phyloP scores from a whole-genome alignment of 2,888 invertebrate genomes.

The Plagodis dolabraria region DNA sequence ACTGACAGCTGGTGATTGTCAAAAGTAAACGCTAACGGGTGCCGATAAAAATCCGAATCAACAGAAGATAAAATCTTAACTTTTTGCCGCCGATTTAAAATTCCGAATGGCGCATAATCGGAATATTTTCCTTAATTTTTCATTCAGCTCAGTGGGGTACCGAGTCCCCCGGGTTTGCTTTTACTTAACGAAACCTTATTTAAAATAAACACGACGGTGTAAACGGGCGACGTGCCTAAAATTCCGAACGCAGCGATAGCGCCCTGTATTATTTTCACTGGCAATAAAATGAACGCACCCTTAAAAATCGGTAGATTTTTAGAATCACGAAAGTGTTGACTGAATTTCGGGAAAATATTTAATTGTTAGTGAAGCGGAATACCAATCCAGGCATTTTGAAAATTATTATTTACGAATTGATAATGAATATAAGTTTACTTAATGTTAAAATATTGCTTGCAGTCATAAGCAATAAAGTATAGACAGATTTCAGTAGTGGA shows the following conservation, averaged over 20 bases:
- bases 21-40: no score
- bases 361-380: no score
- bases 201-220: constrained; percentile 80
- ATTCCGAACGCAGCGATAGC: constrained; percentile 65
- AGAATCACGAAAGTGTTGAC: no score
- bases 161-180: constrained; percentile 71
- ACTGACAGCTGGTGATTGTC: no score
- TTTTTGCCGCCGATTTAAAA: constrained; percentile 22
- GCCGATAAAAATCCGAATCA: constrained; percentile 7
- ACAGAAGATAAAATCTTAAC: constrained; percentile 14
- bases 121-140: constrained; percentile 76
- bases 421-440: no score
- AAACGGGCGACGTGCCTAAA: constrained; percentile 76
- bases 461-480: no score
- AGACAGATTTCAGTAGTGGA: no score
- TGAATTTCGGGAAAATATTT: no score
- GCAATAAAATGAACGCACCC: constrained; percentile 60
- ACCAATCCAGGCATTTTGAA: no score
- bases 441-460: no score
- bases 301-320: constrained; percentile 32
- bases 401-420: no score
- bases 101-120: constrained; percentile 47
- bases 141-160: constrained; percentile 66
- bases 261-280: constrained; percentile 66
- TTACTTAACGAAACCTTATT: constrained; percentile 80